Evolutionary conservation across 2,888 invertebrate species (phyloP).

Genomic region (Eudasyphora cyanicolor): DNA sequence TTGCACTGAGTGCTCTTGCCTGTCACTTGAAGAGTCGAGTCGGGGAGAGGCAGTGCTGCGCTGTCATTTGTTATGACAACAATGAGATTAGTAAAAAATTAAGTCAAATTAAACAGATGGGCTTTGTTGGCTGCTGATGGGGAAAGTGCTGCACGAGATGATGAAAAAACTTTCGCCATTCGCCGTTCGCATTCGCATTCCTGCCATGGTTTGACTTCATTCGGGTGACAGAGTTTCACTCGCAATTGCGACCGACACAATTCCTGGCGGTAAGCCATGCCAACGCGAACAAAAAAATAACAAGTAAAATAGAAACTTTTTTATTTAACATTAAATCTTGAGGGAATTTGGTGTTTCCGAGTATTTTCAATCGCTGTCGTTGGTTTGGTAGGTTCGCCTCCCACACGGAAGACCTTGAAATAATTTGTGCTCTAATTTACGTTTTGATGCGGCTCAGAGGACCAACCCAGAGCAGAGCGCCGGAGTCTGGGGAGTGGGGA

Average conservation of each 20-base stretch:
- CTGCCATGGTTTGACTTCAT: too few species aligned
- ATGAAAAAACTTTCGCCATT: conserved; percentile 36
- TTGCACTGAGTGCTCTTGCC: neutral
- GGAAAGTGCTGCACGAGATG: conserved; percentile 36
- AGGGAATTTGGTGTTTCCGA: neutral
- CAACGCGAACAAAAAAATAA: neutral
- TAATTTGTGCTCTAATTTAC: conserved; percentile 50
- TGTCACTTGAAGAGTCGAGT: neutral
- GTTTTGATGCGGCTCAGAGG: neutral
- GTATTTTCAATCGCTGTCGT: conserved; percentile 1
- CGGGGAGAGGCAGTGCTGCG: conserved; percentile 21
- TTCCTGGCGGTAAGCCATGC: too few species aligned
- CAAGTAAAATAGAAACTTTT: conserved; percentile 16
- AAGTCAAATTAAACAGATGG: conserved; percentile 65
- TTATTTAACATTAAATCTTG: neutral
- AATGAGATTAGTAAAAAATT: conserved; percentile 65
- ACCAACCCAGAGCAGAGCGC: neutral
- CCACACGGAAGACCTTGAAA: conserved; percentile 32
- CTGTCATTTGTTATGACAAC: conserved; percentile 66
- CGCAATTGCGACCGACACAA: neutral
- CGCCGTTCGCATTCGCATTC: neutral
- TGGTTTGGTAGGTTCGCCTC: neutral
- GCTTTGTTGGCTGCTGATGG: conserved; percentile 26
- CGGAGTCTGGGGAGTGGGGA: neutral
- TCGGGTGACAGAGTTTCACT: neutral